Evolutionary conservation across 1,140 invertebrate species (phyloP).

Genomic region (Apis dorsata): DNA sequence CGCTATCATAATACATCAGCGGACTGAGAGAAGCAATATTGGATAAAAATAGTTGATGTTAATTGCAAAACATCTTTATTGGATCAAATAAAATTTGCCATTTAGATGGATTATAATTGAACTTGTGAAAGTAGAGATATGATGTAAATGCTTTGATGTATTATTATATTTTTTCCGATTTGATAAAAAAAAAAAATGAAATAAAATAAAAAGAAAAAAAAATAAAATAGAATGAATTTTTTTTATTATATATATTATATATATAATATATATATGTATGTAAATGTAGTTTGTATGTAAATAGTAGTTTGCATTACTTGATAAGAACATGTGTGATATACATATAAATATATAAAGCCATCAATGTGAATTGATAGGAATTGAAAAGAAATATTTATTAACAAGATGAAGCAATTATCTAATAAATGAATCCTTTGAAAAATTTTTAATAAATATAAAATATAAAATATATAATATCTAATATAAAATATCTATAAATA

Average conservation of each 20-base stretch:
- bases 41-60: slow-evolving; percentile 39
- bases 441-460: not conserved
- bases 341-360: not conserved
- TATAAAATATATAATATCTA: too few species aligned
- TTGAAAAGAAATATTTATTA: not conserved
- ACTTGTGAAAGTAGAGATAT: not conserved
- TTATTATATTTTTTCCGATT: slow-evolving; percentile 24
- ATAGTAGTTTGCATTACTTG: not conserved
- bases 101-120: slow-evolving; percentile 43
- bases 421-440: slow-evolving; percentile 22
- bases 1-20: slow-evolving; percentile 44
- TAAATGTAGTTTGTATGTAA: too few species aligned
- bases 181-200: not conserved
- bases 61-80: slow-evolving; percentile 51
- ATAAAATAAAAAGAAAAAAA: not conserved
- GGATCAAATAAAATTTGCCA: slow-evolving; percentile 36
- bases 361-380: not conserved
- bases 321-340: not conserved
- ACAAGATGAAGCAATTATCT: not conserved
- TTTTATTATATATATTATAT: too few species aligned
- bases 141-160: slow-evolving; percentile 20
- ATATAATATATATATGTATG: too few species aligned
- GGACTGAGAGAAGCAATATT: slow-evolving; percentile 24
- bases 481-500: not conserved
- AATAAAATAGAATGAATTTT: not conserved